Evolutionary conservation across 2,113 vertebrate genomes (phyloP), one percentile per base, ranked within the genome.

Genomic region (Raja brachyura): DNA sequence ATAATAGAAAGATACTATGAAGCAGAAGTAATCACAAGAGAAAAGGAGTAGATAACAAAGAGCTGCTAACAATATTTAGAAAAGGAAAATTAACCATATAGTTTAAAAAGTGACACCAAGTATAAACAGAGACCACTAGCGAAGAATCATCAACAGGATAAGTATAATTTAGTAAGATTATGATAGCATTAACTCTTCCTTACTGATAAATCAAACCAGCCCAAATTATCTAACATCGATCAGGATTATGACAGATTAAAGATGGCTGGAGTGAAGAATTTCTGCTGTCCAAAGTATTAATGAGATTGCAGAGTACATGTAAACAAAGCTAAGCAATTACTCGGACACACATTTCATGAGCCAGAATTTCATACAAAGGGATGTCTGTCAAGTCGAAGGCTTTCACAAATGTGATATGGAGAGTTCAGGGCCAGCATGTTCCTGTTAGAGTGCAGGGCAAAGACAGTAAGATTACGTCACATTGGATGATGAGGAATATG

Each of bases 211-310:
- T 77, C 75, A 77, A 77, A n/a, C 33, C 10, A 2, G 33, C n/a
- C 75, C n/a, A 77, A 77, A 33, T 77, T 11, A 16, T 77, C 75
- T 77, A 4, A 0, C 75, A 33, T 33, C 10, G 13, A 77, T 31
- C n/a, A 77, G 75, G 75, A 77, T 77, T 77, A 33, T 77, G 75
- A 77, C 75, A 77, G 75, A 77, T 77, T 77, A 77, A 77, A 77
- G 14, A n/a, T 13, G 10, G 75, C n/a, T 77, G n/a, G n/a, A 11
- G 11, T 14, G 75, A 77, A 75, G 75, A 11, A 33, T 77, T 77
- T 33, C n/a, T 77, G n/a, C n/a, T 14, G n/a, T 31, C 28, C 28
- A 76, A 9, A 31, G 7, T 77, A 33, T 77, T 77, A 77, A 77
- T 77, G 75, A 33, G 75, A 33, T 33, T 0, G n/a, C 10, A 16